These are phyloP conservation scores for Epirrita christyi DNA, from an alignment of 2,888 invertebrate genomes.

Conservation along the genomic window DNA sequence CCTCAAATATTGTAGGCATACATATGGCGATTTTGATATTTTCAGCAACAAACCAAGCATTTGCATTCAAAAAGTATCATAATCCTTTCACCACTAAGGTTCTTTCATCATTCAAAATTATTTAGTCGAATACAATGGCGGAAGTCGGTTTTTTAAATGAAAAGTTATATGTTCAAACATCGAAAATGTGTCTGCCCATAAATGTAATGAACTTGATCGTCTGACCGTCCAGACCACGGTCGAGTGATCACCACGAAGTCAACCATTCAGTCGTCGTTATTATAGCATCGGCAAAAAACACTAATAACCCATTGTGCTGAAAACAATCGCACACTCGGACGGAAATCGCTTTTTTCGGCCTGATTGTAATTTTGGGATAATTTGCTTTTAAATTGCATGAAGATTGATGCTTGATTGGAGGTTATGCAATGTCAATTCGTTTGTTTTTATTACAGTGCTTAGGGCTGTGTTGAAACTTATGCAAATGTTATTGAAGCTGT, in stretches of 20 bases:
- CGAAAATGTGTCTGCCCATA: too few relatives aligned
- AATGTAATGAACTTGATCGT: slow-evolving; percentile 1
- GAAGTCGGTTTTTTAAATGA: too few relatives aligned
- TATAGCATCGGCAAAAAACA: slow-evolving; percentile 61
- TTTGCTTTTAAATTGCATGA: slow-evolving; percentile 37
- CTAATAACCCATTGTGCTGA: slow-evolving; percentile 69
- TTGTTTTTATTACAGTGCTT: slow-evolving; percentile 4
- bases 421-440: slow-evolving; percentile 17
- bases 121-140: too few relatives aligned
- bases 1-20: too few relatives aligned
- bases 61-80: too few relatives aligned
- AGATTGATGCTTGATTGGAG: slow-evolving; percentile 19
- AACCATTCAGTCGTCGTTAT: slow-evolving; percentile 20
- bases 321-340: slow-evolving; percentile 39
- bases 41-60: too few relatives aligned
- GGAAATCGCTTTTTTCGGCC: slow-evolving; percentile 41
- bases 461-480: not conserved
- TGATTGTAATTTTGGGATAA: slow-evolving; percentile 42
- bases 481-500: not conserved
- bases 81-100: too few relatives aligned
- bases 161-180: too few relatives aligned
- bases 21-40: too few relatives aligned
- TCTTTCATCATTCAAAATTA: too few relatives aligned
- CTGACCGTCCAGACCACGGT: slow-evolving; percentile 38
- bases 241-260: slow-evolving; percentile 16